These are phyloP conservation scores for Xiphophorus couchianus DNA, from an alignment of 2,113 vertebrate genomes.

Conservation along the genomic window DNA sequence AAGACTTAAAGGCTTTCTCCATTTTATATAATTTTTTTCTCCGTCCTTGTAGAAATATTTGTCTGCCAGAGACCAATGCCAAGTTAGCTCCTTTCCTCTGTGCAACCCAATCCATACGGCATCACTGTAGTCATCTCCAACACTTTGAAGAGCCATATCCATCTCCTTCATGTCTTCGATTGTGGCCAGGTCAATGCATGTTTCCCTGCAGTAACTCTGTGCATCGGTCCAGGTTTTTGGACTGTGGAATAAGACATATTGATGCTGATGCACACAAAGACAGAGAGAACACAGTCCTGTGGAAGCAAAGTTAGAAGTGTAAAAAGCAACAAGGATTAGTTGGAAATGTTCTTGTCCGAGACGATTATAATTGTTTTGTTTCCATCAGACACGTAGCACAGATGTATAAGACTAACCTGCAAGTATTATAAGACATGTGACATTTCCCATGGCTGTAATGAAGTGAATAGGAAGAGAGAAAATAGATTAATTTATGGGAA, in stretches of 20 bases:
- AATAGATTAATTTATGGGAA: not conserved
- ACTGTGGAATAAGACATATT: accelerated
- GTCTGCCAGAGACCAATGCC: slow-evolving; percentile 44
- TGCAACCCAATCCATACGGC: slow-evolving; percentile 20
- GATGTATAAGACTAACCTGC: not conserved
- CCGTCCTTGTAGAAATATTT: slow-evolving; percentile 25
- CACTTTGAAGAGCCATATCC: accelerated
- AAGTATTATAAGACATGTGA: not conserved
- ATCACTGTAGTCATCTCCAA: not conserved
- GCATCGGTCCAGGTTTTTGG: slow-evolving; percentile 1
- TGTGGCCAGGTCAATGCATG: slow-evolving; percentile 21
- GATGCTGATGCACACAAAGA: not conserved
- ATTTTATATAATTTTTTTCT: slow-evolving; percentile 11
- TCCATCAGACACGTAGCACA: not conserved
- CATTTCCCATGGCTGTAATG: not conserved
- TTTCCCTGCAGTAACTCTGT: no score
- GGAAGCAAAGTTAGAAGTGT: not conserved
- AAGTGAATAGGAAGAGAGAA: not conserved
- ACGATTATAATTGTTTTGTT: not conserved
- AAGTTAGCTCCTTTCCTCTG: accelerated
- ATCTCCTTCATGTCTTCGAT: slow-evolving; percentile 22
- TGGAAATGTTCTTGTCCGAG: not conserved
- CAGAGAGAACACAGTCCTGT: slow-evolving; percentile 18
- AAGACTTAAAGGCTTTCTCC: accelerated
- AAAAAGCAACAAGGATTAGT: not conserved